phyloP scores from a whole-genome alignment of 2,113 vertebrate species.

The Nicator chloris region DNA sequence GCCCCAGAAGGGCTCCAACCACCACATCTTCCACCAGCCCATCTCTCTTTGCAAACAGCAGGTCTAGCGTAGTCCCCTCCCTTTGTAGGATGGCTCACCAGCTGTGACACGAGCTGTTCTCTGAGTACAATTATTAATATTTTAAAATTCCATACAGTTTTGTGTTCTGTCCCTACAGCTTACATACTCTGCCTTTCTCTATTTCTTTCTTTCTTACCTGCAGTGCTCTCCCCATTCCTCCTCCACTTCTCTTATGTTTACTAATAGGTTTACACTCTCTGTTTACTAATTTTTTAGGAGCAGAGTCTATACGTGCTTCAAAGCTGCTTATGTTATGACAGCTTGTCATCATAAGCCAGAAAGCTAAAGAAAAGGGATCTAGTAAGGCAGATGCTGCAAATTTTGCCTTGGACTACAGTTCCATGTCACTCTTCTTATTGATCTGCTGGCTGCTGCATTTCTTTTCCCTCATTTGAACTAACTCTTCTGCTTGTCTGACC shows the following conservation, averaged over 20 bases:
- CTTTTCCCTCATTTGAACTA: not conserved
- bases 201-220: not conserved
- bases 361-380: not conserved
- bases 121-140: not conserved
- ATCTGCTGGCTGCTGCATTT: not conserved
- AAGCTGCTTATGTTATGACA: not conserved
- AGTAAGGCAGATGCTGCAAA: not conserved
- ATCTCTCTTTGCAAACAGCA: not conserved
- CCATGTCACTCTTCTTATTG: not conserved
- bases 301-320: not conserved
- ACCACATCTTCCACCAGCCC: not conserved
- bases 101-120: not conserved
- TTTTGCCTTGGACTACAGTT: not conserved
- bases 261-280: too few relatives aligned
- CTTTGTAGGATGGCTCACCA: not conserved
- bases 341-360: not conserved
- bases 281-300: not conserved
- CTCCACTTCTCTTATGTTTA: not conserved
- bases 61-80: not conserved
- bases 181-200: not conserved
- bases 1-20: not conserved
- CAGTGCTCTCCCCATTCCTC: rapidly evolving
- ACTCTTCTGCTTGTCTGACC: not conserved
- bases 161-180: not conserved
- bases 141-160: not conserved